These are phyloP conservation scores for Chymomyza costata DNA, from an alignment of 1,140 invertebrate species.

Conservation along the genomic window DNA sequence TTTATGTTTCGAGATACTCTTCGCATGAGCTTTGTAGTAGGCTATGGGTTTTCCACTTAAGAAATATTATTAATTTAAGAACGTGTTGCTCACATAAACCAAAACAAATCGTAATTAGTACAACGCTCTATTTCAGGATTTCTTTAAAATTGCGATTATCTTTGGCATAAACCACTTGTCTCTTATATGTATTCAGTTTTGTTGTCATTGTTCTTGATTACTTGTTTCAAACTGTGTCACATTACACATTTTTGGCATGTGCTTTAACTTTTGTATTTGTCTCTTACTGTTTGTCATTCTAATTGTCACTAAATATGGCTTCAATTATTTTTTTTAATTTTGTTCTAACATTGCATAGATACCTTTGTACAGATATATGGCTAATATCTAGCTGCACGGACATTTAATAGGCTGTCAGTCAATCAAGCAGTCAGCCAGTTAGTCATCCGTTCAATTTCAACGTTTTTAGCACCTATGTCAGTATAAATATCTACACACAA, in stretches of 20 bases:
- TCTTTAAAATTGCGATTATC: no score
- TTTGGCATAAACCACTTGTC: no score
- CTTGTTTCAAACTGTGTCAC: slow-evolving; percentile 28
- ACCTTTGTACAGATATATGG: background rate
- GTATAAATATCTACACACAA: no score
- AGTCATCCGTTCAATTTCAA: slow-evolving; percentile 28
- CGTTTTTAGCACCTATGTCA: slow-evolving; percentile 44
- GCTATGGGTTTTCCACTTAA: no score
- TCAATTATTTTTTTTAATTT: slow-evolving; percentile 37
- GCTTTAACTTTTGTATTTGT: slow-evolving; percentile 12
- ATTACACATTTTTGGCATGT: slow-evolving; percentile 37
- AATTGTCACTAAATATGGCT: slow-evolving; percentile 53
- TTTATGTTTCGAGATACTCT: no score
- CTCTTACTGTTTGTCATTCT: slow-evolving; percentile 14
- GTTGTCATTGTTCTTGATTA: background rate
- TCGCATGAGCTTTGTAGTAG: no score
- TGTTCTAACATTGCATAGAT: slow-evolving; percentile 18
- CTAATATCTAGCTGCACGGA: slow-evolving; percentile 11
- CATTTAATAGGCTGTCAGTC: slow-evolving; percentile 34
- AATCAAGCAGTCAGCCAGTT: slow-evolving; percentile 28
- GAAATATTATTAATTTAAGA: no score
- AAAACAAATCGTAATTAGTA: no score
- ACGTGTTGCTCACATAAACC: no score
- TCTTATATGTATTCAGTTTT: no score
- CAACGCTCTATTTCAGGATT: no score